These are phyloP conservation scores for Eleginops maclovinus DNA, from an alignment of 2,113 vertebrate genomes.

Conservation along the genomic window DNA sequence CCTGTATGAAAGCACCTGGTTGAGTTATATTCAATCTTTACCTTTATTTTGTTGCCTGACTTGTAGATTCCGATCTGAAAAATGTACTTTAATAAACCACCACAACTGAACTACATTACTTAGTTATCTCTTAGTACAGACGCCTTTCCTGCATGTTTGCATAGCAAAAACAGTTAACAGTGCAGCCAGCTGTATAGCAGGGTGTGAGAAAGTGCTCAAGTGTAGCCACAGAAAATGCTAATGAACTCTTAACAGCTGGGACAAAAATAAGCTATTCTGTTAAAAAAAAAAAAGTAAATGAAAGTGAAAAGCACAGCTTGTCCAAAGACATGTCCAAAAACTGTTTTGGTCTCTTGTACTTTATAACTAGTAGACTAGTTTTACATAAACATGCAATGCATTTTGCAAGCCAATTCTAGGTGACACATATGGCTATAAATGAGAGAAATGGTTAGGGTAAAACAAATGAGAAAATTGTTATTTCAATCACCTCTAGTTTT, in stretches of 20 bases:
- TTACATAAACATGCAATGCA: neutral
- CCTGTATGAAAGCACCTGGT: neutral
- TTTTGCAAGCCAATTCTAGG: neutral
- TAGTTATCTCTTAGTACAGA: conserved; percentile 14
- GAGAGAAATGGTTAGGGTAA: no score
- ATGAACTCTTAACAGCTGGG: conserved; percentile 2
- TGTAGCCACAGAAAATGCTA: conserved; percentile 4
- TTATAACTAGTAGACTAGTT: neutral
- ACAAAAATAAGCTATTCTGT: neutral
- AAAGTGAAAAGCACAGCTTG: neutral
- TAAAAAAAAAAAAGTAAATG: conserved; percentile 14
- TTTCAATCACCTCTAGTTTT: neutral
- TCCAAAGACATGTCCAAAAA: neutral
- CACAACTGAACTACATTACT: conserved; percentile 9
- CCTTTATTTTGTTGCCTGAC: neutral
- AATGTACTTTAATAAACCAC: neutral
- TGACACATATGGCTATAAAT: neutral
- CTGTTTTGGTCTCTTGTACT: neutral
- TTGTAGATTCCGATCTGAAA: neutral
- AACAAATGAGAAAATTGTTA: no score
- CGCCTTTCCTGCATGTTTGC: conserved; percentile 19
- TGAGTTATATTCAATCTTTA: neutral
- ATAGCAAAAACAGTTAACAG: conserved; percentile 21
- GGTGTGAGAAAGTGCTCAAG: neutral
- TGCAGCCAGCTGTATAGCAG: conserved; percentile 21